Evolutionary conservation across 2,888 invertebrate species (phyloP).

Genomic region (Drosophila mulleri): DNA sequence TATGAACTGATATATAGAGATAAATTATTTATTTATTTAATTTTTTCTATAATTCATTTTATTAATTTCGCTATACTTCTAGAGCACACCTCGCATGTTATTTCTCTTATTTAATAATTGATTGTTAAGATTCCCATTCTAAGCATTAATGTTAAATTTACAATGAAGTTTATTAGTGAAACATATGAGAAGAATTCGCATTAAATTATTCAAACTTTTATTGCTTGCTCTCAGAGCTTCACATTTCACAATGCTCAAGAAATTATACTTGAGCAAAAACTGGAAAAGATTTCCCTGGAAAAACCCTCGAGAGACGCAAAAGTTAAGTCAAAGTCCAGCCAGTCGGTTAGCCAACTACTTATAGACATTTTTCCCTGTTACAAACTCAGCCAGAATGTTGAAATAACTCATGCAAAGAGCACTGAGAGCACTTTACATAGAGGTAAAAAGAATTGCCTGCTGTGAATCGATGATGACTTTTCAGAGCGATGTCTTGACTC

Average conservation of each 20-base stretch:
- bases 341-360: background rate
- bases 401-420: background rate
- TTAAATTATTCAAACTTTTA: too few species aligned
- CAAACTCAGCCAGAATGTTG: background rate
- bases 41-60: too few species aligned
- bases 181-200: background rate
- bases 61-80: too few species aligned
- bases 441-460: constrained; percentile 16
- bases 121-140: too few species aligned
- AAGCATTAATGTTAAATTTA: background rate
- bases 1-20: too few species aligned
- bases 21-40: too few species aligned
- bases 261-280: background rate
- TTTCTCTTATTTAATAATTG: too few species aligned
- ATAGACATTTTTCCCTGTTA: background rate
- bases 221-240: too few species aligned
- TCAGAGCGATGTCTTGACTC: constrained; percentile 13
- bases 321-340: background rate
- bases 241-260: background rate
- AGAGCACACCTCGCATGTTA: background rate
- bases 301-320: background rate
- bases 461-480: constrained; percentile 39
- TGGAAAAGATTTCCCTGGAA: background rate
- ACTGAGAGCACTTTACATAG: background rate
- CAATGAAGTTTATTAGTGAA: background rate